Percentiles rank a stretch among this genome's conserved stretches.
Evolutionary conservation across 2,888 invertebrate species (phyloP).

Genomic region (Chloromyia formosa): DNA sequence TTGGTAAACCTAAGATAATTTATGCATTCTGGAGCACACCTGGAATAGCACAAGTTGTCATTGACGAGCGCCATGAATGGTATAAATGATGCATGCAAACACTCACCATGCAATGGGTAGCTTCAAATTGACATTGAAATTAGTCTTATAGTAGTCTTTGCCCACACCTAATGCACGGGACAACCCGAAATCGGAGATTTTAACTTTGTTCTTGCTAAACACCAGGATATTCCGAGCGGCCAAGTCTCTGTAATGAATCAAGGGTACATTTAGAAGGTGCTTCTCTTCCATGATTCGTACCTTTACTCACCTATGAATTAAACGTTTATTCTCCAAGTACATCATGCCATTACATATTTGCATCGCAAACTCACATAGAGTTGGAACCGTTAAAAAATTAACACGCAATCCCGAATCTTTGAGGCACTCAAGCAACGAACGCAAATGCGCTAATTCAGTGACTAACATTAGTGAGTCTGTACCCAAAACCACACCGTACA

Average conservation of each 20-base stretch:
- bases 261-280: neutral
- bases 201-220: slow-evolving; percentile 94
- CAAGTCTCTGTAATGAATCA: slow-evolving; percentile 74
- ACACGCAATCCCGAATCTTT: slow-evolving; percentile 89
- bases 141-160: slow-evolving; percentile 98
- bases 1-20: slow-evolving; percentile 95
- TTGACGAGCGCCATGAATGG: too few relatives aligned
- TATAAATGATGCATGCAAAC: too few relatives aligned
- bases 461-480: slow-evolving; percentile 83
- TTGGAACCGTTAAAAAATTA: slow-evolving; percentile 89
- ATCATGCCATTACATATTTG: slow-evolving; percentile 98
- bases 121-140: slow-evolving; percentile 96
- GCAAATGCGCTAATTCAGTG: slow-evolving; percentile 93
- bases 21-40: slow-evolving; percentile 98
- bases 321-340: slow-evolving; percentile 93
- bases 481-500: slow-evolving; percentile 96
- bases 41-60: slow-evolving; percentile 55
- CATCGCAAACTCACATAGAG: slow-evolving; percentile 93
- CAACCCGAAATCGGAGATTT: slow-evolving; percentile 97
- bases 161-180: slow-evolving; percentile 96
- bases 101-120: slow-evolving; percentile 96
- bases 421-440: slow-evolving; percentile 94
- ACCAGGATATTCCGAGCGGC: slow-evolving; percentile 98
- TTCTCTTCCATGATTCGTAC: slow-evolving; percentile 3
- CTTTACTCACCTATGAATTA: slow-evolving; percentile 91